Evolutionary conservation across 1,140 invertebrate species (phyloP), one percentile per base, ranked within the genome.

Genomic region (Drosophila bocki): DNA sequence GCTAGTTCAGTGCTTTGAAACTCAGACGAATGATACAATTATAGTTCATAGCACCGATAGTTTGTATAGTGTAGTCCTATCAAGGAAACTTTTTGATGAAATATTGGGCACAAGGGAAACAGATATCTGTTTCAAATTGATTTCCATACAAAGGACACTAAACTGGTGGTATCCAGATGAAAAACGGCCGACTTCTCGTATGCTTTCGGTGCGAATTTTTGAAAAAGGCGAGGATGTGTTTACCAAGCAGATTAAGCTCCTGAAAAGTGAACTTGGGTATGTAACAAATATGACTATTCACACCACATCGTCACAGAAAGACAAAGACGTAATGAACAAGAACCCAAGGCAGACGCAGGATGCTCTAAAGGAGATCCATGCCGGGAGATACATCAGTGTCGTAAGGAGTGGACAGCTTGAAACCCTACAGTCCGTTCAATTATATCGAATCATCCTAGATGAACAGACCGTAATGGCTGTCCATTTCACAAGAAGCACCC

Each of bases 151-250:
- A 22, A 59, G 76, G 6, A 4, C 50, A 8, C 47, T 86, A 0
- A 22, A 87, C 7, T 86, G 82, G 82, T 86, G 82, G 82, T 82
- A 72, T 56, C 82, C 82, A 1, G 58, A 71, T 11, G 75, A 82
- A 13, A 79, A 54, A 7, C 33, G 57, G 19, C 82, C 82, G 2
- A 69, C 62, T 22, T 2, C 42, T 0, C 33, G 48, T 7, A 11
- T 86, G 5, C 62, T 87, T 4, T 65, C 75, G 0, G 82, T 86
- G 12, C 70, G 62, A 3, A 37, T 82, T 17, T 62, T 33, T 19
- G 7, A 41, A 19, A 6, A 32, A 0, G 2, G 9, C 3, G 11
- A 44, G 6, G 60, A 69, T 29, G 0, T 61, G 0, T 65, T 79
- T 3, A 41, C 1, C 1, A 1, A 8, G 7, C 65, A 79, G n/a